Conservation (phyloP, 1,140 invertebrate species). For the Odontomachus brunneus region DNA sequence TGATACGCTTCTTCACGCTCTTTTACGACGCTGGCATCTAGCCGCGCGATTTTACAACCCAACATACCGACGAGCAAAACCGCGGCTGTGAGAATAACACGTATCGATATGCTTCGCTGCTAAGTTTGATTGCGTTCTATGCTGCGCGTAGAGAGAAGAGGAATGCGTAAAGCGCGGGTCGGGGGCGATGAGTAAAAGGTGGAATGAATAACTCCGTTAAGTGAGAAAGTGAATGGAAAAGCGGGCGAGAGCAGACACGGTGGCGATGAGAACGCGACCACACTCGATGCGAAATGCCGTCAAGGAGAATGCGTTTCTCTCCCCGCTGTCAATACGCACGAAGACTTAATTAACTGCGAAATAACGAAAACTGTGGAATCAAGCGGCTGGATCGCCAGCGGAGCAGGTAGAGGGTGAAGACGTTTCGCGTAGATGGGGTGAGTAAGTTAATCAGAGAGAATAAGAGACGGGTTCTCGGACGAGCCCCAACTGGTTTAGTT, state of each 20-base stretch:
- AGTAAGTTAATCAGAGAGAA: constrained; percentile 55
- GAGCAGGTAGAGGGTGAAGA: not conserved
- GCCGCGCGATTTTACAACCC: not conserved
- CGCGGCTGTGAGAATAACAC: constrained; percentile 28
- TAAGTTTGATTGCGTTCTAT: not conserved
- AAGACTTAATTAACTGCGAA: constrained; percentile 24
- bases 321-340: not conserved
- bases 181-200: too few relatives aligned
- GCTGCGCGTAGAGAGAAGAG: not conserved
- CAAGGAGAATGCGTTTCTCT: not conserved
- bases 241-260: not conserved
- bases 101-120: constrained; percentile 15
- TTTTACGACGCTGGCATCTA: constrained; percentile 13
- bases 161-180: not conserved
- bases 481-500: not conserved
- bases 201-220: constrained; percentile 12
- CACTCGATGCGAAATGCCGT: not conserved
- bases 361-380: constrained; percentile 32
- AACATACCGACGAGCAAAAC: not conserved
- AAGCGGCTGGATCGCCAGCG: not conserved
- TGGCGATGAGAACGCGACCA: not conserved
- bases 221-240: constrained; percentile 23
- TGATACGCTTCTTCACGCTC: constrained; percentile 28
- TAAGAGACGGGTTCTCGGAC: constrained; percentile 35
- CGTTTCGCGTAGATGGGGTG: not conserved